phyloP scores from a whole-genome alignment of 2,888 invertebrate genomes.

The Clanis bilineata region DNA sequence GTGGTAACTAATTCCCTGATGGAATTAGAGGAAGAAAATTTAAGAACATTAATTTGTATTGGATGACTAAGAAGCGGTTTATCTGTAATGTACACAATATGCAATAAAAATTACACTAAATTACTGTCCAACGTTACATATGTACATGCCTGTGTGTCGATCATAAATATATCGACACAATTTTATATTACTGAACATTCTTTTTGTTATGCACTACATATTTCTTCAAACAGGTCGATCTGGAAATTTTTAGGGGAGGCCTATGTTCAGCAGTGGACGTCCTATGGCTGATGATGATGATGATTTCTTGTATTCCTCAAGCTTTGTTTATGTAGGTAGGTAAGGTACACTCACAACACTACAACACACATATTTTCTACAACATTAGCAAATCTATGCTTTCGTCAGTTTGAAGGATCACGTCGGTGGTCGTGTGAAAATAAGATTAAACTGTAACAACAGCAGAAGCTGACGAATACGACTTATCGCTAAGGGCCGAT shows the following conservation, averaged over 20 bases:
- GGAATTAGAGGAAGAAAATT: not conserved
- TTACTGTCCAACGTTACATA: no score
- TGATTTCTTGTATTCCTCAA: no score
- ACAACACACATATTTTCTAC: conserved; percentile 13
- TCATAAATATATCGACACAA: no score
- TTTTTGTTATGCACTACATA: no score
- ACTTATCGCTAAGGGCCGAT: conserved; percentile 30
- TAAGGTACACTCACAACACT: no score
- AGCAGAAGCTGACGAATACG: conserved; percentile 24
- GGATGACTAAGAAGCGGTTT: not conserved
- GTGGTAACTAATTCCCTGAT: not conserved
- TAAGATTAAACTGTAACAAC: conserved; percentile 22
- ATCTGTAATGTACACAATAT: not conserved
- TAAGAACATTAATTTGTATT: not conserved
- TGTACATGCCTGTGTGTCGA: no score
- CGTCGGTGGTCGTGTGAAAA: conserved; percentile 21
- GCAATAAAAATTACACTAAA: not conserved
- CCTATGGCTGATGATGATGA: no score
- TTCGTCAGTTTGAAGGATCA: not conserved
- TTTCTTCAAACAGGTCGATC: no score
- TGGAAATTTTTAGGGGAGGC: no score
- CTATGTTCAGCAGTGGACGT: no score
- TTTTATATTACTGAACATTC: no score
- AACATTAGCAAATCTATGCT: not conserved
- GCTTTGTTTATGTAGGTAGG: no score